Evolutionary conservation across 2,888 invertebrate genomes (phyloP), one percentile per base, ranked within the genome.

Genomic region (Pogonocherus hispidulus): DNA sequence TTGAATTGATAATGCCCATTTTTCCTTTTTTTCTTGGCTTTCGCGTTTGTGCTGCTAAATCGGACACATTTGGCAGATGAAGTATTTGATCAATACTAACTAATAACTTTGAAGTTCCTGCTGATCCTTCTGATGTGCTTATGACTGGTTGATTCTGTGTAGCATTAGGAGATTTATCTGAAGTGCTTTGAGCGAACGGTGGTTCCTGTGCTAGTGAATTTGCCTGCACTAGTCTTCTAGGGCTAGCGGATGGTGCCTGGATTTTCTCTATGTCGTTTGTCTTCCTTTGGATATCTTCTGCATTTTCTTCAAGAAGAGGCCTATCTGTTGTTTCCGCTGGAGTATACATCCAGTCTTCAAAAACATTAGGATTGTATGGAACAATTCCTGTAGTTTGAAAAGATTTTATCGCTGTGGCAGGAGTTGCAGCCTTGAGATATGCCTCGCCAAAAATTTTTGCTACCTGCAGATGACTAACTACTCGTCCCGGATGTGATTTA

Each of bases 401-500:
- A 3, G 77, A 76, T 60, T 69, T 72, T 19, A 57, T 56, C 8
- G 75, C 78, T 70, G 68, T 81, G 59, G 70, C 46, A 20, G 74
- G 63, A 44, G 75, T 73, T 4, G 79, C 80, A 56, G 76, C 74
- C 65, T 73, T 74, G 35, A 72, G 41, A 77, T 78, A 81, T 44
- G 80, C 81, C 74, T 76, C 55, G n/a, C 68, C 72, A 67, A 82
- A 77, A 20, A 81, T 60, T 63, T 71, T 66, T 16, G 69, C 72
- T 56, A 83, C 72, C 63, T 82, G 76, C 64, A 73, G 76, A 32
- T 75, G 76, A 16, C 79, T 81, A n/a, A 82, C 79, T 20, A 74
- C 72, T 47, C 78, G 62, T 22, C 79, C 81, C 60, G 79, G 79
- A 69, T 83, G 74, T 22, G 44, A 52, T 60, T 72, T 78, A 3